Evolutionary conservation across 2,113 vertebrate species (phyloP), one percentile per base, ranked within the genome.

Genomic region (Aspiorhynchus laticeps): DNA sequence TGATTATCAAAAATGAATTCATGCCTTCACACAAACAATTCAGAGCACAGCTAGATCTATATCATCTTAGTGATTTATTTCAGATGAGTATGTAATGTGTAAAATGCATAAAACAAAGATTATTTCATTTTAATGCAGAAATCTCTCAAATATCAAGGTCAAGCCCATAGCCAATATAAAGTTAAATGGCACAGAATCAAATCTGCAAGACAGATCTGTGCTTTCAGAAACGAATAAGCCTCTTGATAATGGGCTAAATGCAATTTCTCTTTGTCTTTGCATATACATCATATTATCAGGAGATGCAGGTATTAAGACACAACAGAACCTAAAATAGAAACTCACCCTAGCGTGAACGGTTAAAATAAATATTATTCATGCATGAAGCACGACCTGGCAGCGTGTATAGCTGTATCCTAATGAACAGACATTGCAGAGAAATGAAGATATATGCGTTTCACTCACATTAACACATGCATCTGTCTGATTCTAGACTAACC

Each of bases 311-410:
- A 51, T 63, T 67, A 46, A 82, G 36, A 41, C 56, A 65, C 24
- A 69, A 67, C 15, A 11, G 10, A 19, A 48, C 26, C 41, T 48
- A 24, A 69, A 83, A 69, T 69, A 83, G 80, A 69, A 69, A n/a
- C 24, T 38, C 75, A 51, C 38, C 74, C 43, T 41, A 24, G 59
- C 26, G 19, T 21, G 56, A 77, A 85, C 38, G 2, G 38, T 65
- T 11, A 61, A 11, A 38, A 24, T 15, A 41, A 69, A 38, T 59
- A 53, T 69, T 51, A 73, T 71, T 81, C 48, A 73, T 86, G 85
- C 65, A 67, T 86, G n/a, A 86, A 73, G 36, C 24, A 81, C 28
- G 19, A n/a, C 28, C 85, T 74, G 69, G 48, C 65, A 86, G 33
- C 0, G 4, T 24, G 19, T 71, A 21, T 36, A 36, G 31, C 67